Conservation (phyloP, 2,888 invertebrate species). For the Andrena bucephala region DNA sequence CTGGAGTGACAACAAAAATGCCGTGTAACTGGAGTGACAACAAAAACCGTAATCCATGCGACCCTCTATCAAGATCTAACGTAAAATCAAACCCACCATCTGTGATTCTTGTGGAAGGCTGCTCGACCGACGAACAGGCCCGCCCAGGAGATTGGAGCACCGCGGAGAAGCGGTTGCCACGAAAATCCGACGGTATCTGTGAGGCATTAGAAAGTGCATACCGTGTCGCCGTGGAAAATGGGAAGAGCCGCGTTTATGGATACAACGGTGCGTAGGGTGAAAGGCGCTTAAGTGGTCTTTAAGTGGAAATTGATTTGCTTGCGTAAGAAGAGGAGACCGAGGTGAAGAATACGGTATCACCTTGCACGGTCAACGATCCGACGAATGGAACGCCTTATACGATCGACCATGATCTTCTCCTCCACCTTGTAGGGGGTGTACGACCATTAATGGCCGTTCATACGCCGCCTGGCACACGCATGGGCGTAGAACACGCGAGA, state of each 20-base stretch:
- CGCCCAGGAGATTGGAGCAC: neutral
- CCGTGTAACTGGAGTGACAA: neutral
- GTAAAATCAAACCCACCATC: neutral
- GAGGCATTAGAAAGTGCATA: constrained; percentile 30
- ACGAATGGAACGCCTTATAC: constrained; percentile 73
- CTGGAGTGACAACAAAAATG: neutral
- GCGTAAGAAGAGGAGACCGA: constrained; percentile 68
- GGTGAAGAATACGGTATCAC: constrained; percentile 72
- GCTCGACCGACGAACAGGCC: neutral
- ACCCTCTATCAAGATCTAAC: neutral
- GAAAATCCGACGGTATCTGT: constrained; percentile 38
- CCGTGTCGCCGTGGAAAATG: neutral
- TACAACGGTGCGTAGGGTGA: constrained; percentile 10
- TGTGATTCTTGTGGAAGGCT: neutral
- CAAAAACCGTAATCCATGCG: neutral
- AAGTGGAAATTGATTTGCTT: constrained; percentile 77
- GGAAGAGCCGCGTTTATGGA: constrained; percentile 32
- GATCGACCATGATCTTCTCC: constrained; percentile 73
- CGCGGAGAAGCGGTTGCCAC: constrained; percentile 44
- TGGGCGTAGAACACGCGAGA: constrained; percentile 30
- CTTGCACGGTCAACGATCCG: constrained; percentile 79
- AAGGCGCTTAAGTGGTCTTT: constrained; percentile 55
- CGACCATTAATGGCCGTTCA: constrained; percentile 74
- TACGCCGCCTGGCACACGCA: constrained; percentile 53
- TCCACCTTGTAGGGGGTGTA: constrained; percentile 79